Percentiles rank a stretch among this genome's conserved stretches.
Evolutionary conservation across 2,797 vertebrate species (phyloP).

Genomic region (Loris lydekkerianus): DNA sequence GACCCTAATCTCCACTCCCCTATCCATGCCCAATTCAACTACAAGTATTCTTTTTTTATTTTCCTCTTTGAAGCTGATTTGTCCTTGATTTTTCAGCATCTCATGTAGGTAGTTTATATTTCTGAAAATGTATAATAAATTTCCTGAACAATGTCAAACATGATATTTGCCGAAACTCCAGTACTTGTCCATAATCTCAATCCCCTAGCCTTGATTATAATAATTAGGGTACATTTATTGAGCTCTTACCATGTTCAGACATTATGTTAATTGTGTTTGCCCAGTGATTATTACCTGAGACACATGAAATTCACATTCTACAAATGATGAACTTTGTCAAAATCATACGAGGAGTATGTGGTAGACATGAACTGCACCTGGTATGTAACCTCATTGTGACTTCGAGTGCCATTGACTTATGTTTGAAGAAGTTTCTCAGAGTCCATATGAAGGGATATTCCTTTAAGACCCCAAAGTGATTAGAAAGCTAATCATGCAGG

Average conservation of each 20-base stretch:
- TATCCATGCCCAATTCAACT: neutral
- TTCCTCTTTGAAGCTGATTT: neutral
- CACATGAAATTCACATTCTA: neutral
- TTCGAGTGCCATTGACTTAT: too few species aligned
- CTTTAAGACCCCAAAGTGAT: too few species aligned
- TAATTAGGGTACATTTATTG: neutral
- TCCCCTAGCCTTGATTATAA: neutral
- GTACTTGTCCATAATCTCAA: neutral
- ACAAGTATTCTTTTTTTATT: neutral
- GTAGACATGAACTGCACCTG: neutral
- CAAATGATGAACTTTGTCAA: conserved; percentile 31
- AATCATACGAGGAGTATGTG: neutral
- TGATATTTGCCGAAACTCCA: neutral
- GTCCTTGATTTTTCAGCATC: neutral
- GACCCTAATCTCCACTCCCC: neutral
- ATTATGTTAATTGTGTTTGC: neutral
- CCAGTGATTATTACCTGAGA: neutral
- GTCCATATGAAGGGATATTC: too few species aligned
- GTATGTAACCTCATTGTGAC: neutral
- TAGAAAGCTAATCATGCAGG: too few species aligned
- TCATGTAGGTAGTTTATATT: neutral
- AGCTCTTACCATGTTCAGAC: neutral
- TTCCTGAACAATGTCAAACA: neutral
- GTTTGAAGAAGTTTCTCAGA: too few species aligned
- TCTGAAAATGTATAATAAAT: neutral